Evolutionary conservation across 2,797 vertebrate species (phyloP), one percentile per base, ranked within the genome.

Genomic region (Nannoperca australis): DNA sequence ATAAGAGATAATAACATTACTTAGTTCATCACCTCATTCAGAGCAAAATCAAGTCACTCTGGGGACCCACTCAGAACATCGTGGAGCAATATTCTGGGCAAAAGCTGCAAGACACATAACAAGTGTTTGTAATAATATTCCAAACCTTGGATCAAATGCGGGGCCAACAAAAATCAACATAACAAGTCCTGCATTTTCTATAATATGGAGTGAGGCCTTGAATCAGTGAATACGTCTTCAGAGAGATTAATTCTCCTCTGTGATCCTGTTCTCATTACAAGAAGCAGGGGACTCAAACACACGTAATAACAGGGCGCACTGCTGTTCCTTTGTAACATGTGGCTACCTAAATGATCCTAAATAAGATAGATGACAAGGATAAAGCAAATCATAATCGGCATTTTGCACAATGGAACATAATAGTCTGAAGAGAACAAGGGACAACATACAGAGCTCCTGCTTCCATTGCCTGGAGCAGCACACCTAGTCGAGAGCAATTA

Each of bases 401-500:
- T 91, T 93, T 90, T 91, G 93, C 91, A 94, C 93, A 91, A 90
- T 93, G 86, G 84, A 92, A 74, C 85, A 92, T 91, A 93, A 92
- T 92, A 81, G 88, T 92, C 79, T 84, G 86, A 63, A n/a, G 89
- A 91, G 90, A 91, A 88, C 76, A 79, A 84, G 88, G 90, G 92
- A 91, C 85, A 80, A 85, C 87, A 91, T 83, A 90, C 88, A 89
- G 88, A 89, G 90, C 83, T 76, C 81, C 87, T 74, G 90, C 89
- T 88, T 85, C 85, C 89, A 85, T 91, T 67, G 94, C 94, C 94
- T 73, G 81, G 80, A 93, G 95, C 94, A 82, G 89, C 90, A 85
- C 93, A 94, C 94, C 94, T 95, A 90, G 93, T 94, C 76, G 92
- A 90, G 92, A 88, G 92, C 94, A 96, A 95, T 96, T 96, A 96